Conservation (phyloP, 2,113 vertebrate genomes). For the Ceyx margarethae region DNA sequence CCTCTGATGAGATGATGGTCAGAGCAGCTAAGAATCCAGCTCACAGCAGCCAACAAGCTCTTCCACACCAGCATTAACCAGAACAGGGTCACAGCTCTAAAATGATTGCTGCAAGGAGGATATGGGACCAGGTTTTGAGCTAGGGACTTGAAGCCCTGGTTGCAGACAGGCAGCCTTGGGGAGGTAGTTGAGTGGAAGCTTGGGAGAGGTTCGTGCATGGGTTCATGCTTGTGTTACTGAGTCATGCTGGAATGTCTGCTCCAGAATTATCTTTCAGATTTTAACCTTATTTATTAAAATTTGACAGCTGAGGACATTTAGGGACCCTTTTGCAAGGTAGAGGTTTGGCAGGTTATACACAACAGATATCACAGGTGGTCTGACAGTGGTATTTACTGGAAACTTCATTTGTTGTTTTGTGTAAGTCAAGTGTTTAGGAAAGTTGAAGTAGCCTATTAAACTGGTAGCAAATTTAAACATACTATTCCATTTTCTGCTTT, state of each 20-base stretch:
- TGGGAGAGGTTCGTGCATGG: accelerated
- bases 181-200: background rate
- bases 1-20: background rate
- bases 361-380: background rate
- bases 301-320: background rate
- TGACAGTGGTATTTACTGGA: background rate
- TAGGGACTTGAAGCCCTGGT: accelerated
- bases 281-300: background rate
- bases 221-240: background rate
- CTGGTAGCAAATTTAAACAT: background rate
- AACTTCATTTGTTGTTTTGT: background rate
- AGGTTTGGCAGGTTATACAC: background rate
- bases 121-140: accelerated
- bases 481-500: background rate
- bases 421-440: background rate
- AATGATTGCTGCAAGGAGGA: background rate
- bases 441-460: background rate
- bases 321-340: background rate
- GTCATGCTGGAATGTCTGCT: background rate
- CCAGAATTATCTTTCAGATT: background rate
- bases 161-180: background rate
- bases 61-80: accelerated
- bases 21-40: background rate
- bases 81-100: background rate
- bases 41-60: background rate